These are phyloP conservation scores for Pegoplata infirma DNA, from an alignment of 2,888 invertebrate genomes.

Conservation along the genomic window DNA sequence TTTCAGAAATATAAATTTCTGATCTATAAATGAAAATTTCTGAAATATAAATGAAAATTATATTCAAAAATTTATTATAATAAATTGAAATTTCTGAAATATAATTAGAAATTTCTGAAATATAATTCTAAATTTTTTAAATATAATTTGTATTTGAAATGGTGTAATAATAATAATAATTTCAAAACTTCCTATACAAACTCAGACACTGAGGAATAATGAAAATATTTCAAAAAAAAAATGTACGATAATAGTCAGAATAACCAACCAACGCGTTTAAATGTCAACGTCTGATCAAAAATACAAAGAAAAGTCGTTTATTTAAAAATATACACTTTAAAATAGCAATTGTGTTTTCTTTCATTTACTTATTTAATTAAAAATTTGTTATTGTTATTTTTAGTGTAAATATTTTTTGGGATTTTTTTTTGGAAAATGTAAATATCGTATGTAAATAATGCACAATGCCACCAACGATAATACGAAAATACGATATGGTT, in stretches of 20 bases:
- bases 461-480: constrained; percentile 59
- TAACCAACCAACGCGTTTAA: background rate
- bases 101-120: too few species aligned
- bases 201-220: background rate
- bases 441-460: constrained; percentile 45
- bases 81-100: too few species aligned
- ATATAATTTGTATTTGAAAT: too few species aligned
- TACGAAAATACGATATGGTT: constrained; percentile 44
- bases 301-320: constrained; percentile 19
- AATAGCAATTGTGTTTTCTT: background rate
- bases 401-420: background rate
- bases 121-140: too few species aligned
- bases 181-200: constrained; percentile 18
- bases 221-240: background rate
- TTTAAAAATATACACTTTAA: constrained; percentile 16
- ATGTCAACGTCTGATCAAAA: background rate
- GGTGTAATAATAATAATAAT: too few species aligned
- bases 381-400: constrained; percentile 11
- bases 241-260: background rate
- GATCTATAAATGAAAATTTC: too few species aligned
- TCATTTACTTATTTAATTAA: constrained; percentile 2
- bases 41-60: too few species aligned
- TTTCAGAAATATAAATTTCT: too few species aligned
- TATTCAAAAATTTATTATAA: too few species aligned
- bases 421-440: constrained; percentile 51